These are phyloP conservation scores for Drymonia ruficornis DNA, from an alignment of 2,888 invertebrate genomes.

Conservation along the genomic window DNA sequence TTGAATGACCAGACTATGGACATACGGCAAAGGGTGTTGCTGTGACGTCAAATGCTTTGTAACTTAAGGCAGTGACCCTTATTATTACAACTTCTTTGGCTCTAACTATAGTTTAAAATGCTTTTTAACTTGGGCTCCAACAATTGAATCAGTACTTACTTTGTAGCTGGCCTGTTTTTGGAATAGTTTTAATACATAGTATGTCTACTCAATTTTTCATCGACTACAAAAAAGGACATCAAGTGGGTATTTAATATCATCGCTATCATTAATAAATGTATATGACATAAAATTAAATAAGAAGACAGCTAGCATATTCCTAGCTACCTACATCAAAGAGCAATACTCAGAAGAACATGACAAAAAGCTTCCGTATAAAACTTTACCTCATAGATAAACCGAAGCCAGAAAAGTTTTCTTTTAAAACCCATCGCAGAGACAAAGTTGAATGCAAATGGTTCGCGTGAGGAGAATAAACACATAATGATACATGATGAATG, in stretches of 20 bases:
- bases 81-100: too few relatives aligned
- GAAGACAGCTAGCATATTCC: too few relatives aligned
- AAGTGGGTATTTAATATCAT: too few relatives aligned
- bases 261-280: too few relatives aligned
- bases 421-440: constrained; percentile 21
- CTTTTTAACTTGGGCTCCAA: too few relatives aligned
- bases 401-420: constrained; percentile 15
- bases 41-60: constrained; percentile 24
- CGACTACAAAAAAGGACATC: too few relatives aligned
- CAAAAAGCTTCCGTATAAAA: neutral
- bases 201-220: too few relatives aligned
- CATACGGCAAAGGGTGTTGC: constrained; percentile 34
- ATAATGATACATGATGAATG: constrained; percentile 32
- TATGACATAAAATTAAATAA: too few relatives aligned
- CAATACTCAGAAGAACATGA: neutral
- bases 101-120: too few relatives aligned
- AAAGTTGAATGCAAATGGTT: constrained; percentile 32
- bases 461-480: constrained; percentile 37
- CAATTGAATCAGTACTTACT: too few relatives aligned
- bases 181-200: too few relatives aligned
- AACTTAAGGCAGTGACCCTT: constrained; percentile 13
- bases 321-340: neutral
- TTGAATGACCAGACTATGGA: constrained; percentile 47
- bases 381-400: constrained; percentile 1
- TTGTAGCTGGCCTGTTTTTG: too few relatives aligned